phyloP scores from a whole-genome alignment of 2,888 invertebrate genomes.

The Disparrhopalites patrizii region DNA sequence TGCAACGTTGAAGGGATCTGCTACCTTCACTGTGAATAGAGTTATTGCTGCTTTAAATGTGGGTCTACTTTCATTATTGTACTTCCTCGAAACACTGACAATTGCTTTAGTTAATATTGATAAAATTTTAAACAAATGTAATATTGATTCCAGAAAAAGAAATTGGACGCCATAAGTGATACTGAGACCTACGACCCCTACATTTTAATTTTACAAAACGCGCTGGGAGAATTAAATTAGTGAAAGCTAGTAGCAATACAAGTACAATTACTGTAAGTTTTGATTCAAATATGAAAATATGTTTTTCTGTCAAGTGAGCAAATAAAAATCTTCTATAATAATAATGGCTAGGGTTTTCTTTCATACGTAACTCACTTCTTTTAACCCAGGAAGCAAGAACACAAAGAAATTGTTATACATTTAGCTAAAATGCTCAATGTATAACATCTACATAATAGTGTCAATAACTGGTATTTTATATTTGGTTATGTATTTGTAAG shows the following conservation, averaged over 20 bases:
- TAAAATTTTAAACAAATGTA: not conserved
- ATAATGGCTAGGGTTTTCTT: too few species aligned
- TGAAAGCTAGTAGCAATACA: not conserved
- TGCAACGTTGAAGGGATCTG: constrained; percentile 11
- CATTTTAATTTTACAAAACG: not conserved
- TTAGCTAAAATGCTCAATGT: too few species aligned
- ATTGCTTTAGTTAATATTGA: not conserved
- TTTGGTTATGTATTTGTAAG: too few species aligned
- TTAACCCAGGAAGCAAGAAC: too few species aligned
- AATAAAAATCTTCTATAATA: too few species aligned
- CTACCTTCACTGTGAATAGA: constrained; percentile 17
- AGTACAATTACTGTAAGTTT: not conserved
- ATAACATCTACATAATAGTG: too few species aligned
- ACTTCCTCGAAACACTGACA: not conserved
- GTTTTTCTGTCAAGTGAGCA: too few species aligned
- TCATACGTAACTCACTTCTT: too few species aligned
- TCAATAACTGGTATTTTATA: too few species aligned
- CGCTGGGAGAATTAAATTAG: not conserved
- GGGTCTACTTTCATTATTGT: not conserved
- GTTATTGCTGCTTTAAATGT: constrained; percentile 17
- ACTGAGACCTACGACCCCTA: constrained; percentile 6
- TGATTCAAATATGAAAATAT: not conserved
- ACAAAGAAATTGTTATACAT: too few species aligned
- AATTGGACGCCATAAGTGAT: not conserved
- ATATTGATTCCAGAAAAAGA: constrained; percentile 6